These are phyloP conservation scores for Phorcus lineatus DNA, from an alignment of 2,888 invertebrate species.

Conservation along the genomic window DNA sequence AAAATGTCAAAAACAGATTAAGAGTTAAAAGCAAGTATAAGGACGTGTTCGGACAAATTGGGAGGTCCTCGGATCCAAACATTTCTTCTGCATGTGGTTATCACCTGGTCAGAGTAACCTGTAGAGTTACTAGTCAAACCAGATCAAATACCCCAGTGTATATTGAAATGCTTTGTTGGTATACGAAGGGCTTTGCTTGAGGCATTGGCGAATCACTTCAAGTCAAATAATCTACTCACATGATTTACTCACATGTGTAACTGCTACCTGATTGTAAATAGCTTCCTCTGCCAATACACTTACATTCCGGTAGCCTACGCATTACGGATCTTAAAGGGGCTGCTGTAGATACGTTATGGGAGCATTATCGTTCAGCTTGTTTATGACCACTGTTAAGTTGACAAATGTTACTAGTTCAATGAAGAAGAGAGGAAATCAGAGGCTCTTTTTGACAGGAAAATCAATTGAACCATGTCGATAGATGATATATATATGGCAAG, in stretches of 20 bases:
- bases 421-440: not conserved
- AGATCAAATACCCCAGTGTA: slow-evolving; percentile 6
- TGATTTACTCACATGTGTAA: not conserved
- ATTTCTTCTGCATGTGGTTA: not conserved
- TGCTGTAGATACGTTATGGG: not conserved
- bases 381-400: not conserved
- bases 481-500: too few relatives aligned
- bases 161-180: slow-evolving; percentile 14
- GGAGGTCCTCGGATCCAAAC: too few relatives aligned
- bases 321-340: not conserved
- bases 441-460: too few relatives aligned
- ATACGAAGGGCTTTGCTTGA: not conserved
- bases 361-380: not conserved
- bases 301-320: too few relatives aligned
- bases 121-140: not conserved
- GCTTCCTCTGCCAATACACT: not conserved
- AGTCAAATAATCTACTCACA: not conserved
- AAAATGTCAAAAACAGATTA: too few relatives aligned
- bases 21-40: too few relatives aligned
- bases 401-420: not conserved
- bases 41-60: too few relatives aligned
- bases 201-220: not conserved
- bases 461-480: too few relatives aligned
- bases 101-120: slow-evolving; percentile 1
- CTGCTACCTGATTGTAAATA: not conserved